These are phyloP conservation scores for Ectropis crepuscularia DNA, from an alignment of 2,888 invertebrate genomes.

Conservation along the genomic window DNA sequence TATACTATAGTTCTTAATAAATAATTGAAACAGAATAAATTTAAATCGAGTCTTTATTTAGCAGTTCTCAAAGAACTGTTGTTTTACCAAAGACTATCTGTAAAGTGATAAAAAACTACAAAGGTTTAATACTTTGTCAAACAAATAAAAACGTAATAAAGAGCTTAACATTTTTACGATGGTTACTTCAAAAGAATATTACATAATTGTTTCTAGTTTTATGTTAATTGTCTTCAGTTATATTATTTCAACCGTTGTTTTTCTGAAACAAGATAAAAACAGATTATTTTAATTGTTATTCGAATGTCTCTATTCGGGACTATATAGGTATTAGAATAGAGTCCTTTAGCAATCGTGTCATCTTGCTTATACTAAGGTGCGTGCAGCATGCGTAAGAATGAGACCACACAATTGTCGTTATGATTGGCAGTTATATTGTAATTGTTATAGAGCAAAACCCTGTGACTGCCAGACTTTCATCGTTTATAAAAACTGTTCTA, in stretches of 20 bases:
- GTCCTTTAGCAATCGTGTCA: not conserved
- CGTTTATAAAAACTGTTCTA: no score
- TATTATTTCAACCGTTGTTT: constrained; percentile 16
- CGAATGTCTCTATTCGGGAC: not conserved
- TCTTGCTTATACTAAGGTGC: not conserved
- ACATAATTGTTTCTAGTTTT: constrained; percentile 27
- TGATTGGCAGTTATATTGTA: no score
- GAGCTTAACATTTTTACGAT: constrained; percentile 23
- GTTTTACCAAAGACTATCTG: constrained; percentile 2
- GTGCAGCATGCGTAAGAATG: no score
- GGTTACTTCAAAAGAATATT: constrained; percentile 17
- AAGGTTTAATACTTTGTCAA: constrained; percentile 13
- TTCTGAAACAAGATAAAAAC: constrained; percentile 26
- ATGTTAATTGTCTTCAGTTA: constrained; percentile 22
- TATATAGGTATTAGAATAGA: not conserved
- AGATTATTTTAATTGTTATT: constrained; percentile 8
- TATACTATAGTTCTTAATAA: no score
- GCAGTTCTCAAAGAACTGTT: constrained; percentile 4
- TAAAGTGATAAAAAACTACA: constrained; percentile 23
- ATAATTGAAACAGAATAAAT: not conserved
- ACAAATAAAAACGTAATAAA: constrained; percentile 29
- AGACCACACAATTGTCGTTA: no score
- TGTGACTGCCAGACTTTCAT: no score
- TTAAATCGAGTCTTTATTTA: constrained; percentile 2
- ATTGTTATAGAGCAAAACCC: no score